Percentiles rank a stretch among this genome's conserved stretches.
Conservation (phyloP, 2,888 invertebrate species). For the Drosophila cognata region DNA sequence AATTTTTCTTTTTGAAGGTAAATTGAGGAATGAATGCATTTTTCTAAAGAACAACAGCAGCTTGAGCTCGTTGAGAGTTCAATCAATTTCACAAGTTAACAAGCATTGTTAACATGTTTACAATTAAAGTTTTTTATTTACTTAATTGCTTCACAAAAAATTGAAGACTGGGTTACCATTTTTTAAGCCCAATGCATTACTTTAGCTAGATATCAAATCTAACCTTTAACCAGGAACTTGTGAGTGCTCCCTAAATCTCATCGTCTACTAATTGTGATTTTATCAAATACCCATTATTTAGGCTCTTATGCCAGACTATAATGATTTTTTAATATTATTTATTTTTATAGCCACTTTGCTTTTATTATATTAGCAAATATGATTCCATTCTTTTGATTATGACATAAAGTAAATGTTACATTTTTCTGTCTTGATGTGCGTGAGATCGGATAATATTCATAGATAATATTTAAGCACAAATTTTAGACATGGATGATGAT, state of each 20-base stretch:
- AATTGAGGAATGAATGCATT: background rate
- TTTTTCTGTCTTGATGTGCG: background rate
- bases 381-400: background rate
- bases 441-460: background rate
- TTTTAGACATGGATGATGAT: rapidly evolving
- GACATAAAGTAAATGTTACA: rapidly evolving
- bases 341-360: background rate
- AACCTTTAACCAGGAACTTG: background rate
- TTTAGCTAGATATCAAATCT: background rate
- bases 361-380: background rate
- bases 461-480: background rate
- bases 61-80: background rate
- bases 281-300: background rate
- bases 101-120: background rate
- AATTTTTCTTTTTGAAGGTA: background rate
- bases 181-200: background rate
- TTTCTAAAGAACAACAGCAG: background rate
- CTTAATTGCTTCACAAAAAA: background rate
- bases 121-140: background rate
- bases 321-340: background rate
- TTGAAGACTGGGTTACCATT: rapidly evolving
- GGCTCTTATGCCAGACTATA: background rate
- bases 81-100: background rate
- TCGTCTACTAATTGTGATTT: background rate
- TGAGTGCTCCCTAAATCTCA: rapidly evolving